phyloP scores from a whole-genome alignment of 2,113 vertebrate species.

The Poeciliopsis occidentalis region DNA sequence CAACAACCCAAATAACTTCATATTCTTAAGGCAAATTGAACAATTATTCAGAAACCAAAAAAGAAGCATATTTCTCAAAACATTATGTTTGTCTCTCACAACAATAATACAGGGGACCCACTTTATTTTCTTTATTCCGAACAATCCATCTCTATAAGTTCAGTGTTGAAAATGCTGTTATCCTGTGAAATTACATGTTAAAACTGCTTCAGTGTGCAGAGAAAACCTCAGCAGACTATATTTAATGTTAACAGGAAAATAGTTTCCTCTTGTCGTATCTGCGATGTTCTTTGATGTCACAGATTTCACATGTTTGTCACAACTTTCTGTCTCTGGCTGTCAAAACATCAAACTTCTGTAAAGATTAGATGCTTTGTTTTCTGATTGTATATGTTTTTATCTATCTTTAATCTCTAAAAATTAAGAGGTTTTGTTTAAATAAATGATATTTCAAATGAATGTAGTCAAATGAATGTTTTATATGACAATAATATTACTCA shows the following conservation, averaged over 20 bases:
- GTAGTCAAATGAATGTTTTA: not conserved
- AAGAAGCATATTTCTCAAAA: not conserved
- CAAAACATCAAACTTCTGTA: too few relatives aligned
- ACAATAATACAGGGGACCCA: not conserved
- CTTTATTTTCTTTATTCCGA: not conserved
- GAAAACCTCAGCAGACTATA: not conserved
- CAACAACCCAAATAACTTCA: too few relatives aligned
- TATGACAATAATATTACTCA: too few relatives aligned
- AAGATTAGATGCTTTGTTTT: too few relatives aligned
- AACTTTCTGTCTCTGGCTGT: too few relatives aligned
- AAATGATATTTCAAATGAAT: not conserved
- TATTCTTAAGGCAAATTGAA: not conserved
- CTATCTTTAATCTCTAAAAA: not conserved
- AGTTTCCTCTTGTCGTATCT: not conserved
- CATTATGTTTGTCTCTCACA: not conserved
- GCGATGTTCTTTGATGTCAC: not conserved
- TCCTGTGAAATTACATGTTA: not conserved
- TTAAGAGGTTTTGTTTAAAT: not conserved
- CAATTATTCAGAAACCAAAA: not conserved
- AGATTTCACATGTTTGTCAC: not conserved
- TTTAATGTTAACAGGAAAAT: not conserved
- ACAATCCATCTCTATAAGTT: not conserved
- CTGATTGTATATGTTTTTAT: too few relatives aligned
- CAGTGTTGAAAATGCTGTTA: not conserved
- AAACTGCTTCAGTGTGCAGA: not conserved